Base-by-base conservation (phyloP, 2,888 invertebrate species). In the Pandemis cinnamomeana region DNA sequence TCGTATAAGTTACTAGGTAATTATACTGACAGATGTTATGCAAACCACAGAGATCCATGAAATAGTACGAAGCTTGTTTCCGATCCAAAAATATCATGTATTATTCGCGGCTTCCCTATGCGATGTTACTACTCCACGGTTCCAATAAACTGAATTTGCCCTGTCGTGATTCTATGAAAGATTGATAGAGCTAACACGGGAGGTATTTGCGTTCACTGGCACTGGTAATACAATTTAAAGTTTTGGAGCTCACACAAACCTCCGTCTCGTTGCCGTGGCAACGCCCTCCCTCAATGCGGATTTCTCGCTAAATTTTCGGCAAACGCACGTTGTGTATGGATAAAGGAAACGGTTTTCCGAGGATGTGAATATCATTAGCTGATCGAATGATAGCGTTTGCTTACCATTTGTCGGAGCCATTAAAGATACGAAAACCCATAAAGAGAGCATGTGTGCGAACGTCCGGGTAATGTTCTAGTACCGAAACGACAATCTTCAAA, bases 191-290 rank as follows among this genome's bases (percentile, higher is more conserved):
- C 75, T 77, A 69, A 78, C 79, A 82, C 75, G 82, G 81, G 79
- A 89, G 87, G 88, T 87, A 89, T 91, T 88, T 89, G 85, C 86
- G 86, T 89, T 88, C 82, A 4, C 42, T 69, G 82, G 84, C 82
- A 82, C 80, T 86, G 87, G 88, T 90, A 93, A 93, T 91, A 90
- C 92, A 93, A 93, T 93, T 94, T 93, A 93, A 93, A 93, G 92
- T 92, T 91, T 90, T 87, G 85, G 85, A 89, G 87, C 89, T 89
- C 93, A 93, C 91, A 92, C 92, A 92, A 91, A 91, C 89, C 91
- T 91, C 78, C 83, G 87, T 85, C 88, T 87, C 83, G 93, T 94
- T 87, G 85, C 87, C 84, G 93, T 91, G 78, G 94, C 87, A 93
- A 94, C 93, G 81, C 93, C 94, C 94, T 89, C 82, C 76, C 72